Evolutionary conservation across 2,113 vertebrate genomes (phyloP).

Genomic region (Cairina moschata): DNA sequence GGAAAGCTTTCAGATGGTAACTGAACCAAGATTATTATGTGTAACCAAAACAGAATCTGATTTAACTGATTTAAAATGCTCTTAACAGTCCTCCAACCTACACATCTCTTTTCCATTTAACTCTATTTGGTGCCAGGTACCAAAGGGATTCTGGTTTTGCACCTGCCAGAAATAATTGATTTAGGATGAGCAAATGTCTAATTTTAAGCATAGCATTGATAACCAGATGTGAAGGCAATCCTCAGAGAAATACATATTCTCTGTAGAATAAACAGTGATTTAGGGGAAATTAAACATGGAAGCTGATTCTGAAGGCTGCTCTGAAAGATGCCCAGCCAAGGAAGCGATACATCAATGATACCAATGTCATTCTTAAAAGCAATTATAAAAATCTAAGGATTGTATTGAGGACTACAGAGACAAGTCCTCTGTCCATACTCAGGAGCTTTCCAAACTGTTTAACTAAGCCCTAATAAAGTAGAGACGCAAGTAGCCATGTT

Average conservation of each 20-base stretch:
- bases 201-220: neutral
- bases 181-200: neutral
- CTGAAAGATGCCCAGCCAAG: neutral
- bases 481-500: neutral
- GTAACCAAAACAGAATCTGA: constrained; percentile 30
- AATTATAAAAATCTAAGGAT: neutral
- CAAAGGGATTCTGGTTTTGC: neutral
- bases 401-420: neutral
- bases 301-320: neutral
- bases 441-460: neutral
- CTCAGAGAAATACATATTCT: neutral
- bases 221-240: neutral
- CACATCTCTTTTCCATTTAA: neutral
- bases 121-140: neutral
- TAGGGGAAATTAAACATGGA: neutral
- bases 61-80: constrained; percentile 54
- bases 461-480: neutral
- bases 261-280: neutral
- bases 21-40: constrained; percentile 20
- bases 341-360: neutral
- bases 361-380: fast-evolving
- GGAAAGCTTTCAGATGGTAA: neutral
- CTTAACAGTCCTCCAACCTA: neutral
- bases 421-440: neutral
- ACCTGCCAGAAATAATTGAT: neutral